phyloP scores from a whole-genome alignment of 2,113 vertebrate genomes.

The Larimichthys crocea region DNA sequence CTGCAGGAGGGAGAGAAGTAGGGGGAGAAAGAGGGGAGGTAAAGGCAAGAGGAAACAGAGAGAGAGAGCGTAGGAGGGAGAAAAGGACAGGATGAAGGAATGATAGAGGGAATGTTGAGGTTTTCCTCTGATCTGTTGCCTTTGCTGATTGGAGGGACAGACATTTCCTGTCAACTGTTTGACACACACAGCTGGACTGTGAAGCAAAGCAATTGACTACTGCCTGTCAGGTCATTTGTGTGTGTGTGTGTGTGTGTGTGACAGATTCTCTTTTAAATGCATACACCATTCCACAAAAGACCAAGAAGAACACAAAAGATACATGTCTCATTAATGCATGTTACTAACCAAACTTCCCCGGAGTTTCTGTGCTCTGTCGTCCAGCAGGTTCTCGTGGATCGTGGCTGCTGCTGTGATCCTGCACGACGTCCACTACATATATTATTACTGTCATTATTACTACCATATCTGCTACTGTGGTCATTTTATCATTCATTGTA shows the following conservation, averaged over 20 bases:
- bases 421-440: too few relatives aligned
- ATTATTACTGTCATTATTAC: too few relatives aligned
- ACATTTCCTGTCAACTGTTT: background rate
- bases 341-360: too few relatives aligned
- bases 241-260: constrained; percentile 7
- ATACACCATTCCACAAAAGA: too few relatives aligned
- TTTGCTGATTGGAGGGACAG: constrained; percentile 1
- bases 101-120: background rate
- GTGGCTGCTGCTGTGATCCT: too few relatives aligned
- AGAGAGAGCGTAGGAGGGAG: constrained; percentile 17
- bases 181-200: constrained; percentile 19
- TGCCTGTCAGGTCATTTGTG: background rate
- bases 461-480: too few relatives aligned
- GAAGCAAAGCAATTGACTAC: background rate
- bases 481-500: too few relatives aligned
- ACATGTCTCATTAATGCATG: too few relatives aligned
- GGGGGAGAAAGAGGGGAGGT: constrained; percentile 5
- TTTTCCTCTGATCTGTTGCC: constrained; percentile 26
- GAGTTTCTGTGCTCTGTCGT: too few relatives aligned
- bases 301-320: too few relatives aligned
- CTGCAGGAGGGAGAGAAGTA: constrained; percentile 39
- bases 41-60: constrained; percentile 23
- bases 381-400: too few relatives aligned
- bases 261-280: background rate
- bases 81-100: constrained; percentile 20